Conservation (phyloP, 1,140 invertebrate species). For the Hormaphis cornu region DNA sequence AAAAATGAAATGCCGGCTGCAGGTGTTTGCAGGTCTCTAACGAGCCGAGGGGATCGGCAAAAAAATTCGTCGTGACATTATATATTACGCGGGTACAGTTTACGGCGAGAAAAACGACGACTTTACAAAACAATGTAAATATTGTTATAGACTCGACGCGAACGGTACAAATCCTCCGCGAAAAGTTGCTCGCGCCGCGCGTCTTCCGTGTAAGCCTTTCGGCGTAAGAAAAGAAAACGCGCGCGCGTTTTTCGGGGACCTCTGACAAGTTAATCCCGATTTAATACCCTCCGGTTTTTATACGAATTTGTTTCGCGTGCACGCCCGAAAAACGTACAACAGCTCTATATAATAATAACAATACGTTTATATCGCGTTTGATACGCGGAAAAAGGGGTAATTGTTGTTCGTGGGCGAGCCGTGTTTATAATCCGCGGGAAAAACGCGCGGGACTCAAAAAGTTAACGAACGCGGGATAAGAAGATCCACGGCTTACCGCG, state of each 20-base stretch:
- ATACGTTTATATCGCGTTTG: background rate
- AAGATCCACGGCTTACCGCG: no score
- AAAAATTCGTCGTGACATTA: no score
- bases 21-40: no score
- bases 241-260: background rate
- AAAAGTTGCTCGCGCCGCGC: background rate
- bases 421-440: background rate
- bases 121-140: no score
- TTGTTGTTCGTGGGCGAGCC: background rate
- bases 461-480: background rate
- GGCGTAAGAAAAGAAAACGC: background rate
- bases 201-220: background rate
- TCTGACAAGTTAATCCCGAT: constrained; percentile 6
- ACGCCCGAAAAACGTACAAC: no score
- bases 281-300: constrained; percentile 7
- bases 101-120: no score
- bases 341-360: no score
- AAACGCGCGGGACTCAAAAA: constrained; percentile 16
- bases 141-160: no score
- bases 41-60: no score
- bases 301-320: background rate
- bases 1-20: no score
- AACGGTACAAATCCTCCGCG: background rate
- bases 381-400: background rate
- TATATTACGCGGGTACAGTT: no score